Conservation (phyloP, 2,888 invertebrate species). For the Drosophila flavopinicola region DNA sequence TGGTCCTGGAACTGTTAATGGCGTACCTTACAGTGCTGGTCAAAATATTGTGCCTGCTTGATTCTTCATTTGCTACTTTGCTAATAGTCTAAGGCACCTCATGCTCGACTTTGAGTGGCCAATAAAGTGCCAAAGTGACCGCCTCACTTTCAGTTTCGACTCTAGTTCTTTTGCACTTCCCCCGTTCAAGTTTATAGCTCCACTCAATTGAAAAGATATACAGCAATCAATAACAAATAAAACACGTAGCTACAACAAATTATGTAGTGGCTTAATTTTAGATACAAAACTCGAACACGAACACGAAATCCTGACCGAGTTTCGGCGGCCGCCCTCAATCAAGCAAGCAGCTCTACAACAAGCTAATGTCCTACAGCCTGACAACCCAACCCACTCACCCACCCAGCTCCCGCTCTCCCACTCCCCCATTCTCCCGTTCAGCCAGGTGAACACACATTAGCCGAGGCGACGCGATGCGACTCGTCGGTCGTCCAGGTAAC, state of each 20-base stretch:
- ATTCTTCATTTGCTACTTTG: not conserved
- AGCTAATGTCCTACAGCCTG: conserved; percentile 3
- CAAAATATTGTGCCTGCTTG: conserved; percentile 39
- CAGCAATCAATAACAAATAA: conserved; percentile 68
- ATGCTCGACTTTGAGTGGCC: conserved; percentile 5
- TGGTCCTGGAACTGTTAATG: conserved; percentile 35
- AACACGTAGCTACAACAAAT: conserved; percentile 53
- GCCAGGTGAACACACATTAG: conserved; percentile 59
- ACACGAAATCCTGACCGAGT: conserved; percentile 68
- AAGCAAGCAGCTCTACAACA: not conserved
- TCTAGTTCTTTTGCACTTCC: not conserved
- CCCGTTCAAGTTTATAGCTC: conserved; percentile 18
- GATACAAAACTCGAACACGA: conserved; percentile 59
- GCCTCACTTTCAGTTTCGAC: conserved; percentile 1
- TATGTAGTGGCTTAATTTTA: conserved; percentile 72
- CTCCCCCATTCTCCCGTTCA: conserved; percentile 21
- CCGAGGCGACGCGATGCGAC: conserved; percentile 35
- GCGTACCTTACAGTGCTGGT: conserved; percentile 34
- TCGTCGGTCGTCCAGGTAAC: conserved; percentile 70
- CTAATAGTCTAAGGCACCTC: conserved; percentile 2
- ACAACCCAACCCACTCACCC: not conserved
- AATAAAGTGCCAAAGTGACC: conserved; percentile 21
- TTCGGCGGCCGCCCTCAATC: conserved; percentile 37
- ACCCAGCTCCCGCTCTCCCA: not conserved
- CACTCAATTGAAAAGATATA: conserved; percentile 50